Base-by-base conservation (phyloP, 2,888 invertebrate genomes). In the Pseudolycoriella hygida region DNA sequence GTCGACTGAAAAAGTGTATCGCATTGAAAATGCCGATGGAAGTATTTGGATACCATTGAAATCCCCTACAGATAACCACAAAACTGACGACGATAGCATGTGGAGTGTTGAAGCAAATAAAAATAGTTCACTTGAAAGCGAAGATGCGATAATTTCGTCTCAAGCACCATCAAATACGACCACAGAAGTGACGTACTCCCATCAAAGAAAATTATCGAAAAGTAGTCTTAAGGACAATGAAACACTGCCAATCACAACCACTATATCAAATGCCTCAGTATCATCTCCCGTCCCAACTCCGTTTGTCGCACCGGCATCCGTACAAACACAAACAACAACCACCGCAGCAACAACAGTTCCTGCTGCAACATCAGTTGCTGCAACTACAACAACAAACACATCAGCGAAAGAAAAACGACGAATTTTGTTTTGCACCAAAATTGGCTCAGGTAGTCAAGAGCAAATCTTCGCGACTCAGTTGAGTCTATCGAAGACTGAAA, bases 391-490 rank as follows among this genome's bases (percentile, higher is more conserved):
- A 1, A 44, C 48, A 60, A 4, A 62, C 60, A 53, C 55, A 1
- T 56, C 54, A 10, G 59, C 56, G 37, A 62, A 57, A 49, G 64
- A 65, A 48, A 62, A 63, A 30, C 56, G 64, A 14, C 67, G 76
- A 41, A 61, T 80, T 41, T 67, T 77, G 44, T 80, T 80, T 57
- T 73, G 75, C 46, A 80, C 80, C 8, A 72, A 76, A 51, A 66
- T 80, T 40, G 80, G 79, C 25, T 64, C 64, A 0, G 66, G 66
- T 17, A 78, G 76, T 55, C 70, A 72, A 55, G 79, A 80, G 54
- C 78, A 77, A 60, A 69, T 80, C 40, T 80, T 80, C 57, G 73
- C 75, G 53, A 74, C 74, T 3, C 75, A 75, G 53, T 70, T 76
- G 52, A 75, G 75, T 55, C 68, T 76, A 52, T 75, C 75, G 1